phyloP scores from a whole-genome alignment of 2,113 vertebrate species.

The Colinus virginianus region DNA sequence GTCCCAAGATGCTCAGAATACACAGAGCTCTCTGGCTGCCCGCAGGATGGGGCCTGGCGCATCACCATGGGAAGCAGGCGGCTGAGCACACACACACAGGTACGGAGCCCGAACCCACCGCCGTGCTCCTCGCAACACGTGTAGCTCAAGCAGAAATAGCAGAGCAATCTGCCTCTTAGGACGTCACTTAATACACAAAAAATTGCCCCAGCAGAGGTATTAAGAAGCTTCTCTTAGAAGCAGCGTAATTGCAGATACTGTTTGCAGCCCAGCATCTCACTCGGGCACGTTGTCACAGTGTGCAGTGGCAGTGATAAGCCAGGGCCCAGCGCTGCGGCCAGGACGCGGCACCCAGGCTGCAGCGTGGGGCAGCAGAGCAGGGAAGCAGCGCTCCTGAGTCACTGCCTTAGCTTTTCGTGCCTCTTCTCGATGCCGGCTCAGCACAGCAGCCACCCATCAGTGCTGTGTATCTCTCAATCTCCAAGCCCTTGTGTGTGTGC shows the following conservation, averaged over 20 bases:
- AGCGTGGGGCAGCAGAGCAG: no score
- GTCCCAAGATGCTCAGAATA: background rate
- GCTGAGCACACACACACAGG: background rate
- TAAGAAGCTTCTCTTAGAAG: background rate
- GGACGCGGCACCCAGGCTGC: rapidly evolving
- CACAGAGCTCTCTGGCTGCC: background rate
- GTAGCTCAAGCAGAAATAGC: background rate
- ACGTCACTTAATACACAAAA: background rate
- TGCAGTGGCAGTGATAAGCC: background rate
- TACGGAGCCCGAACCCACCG: background rate
- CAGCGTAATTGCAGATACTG: background rate
- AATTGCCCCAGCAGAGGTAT: background rate
- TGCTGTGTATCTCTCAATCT: background rate
- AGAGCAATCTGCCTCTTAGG: background rate
- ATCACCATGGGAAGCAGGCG: background rate
- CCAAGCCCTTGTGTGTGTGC: background rate
- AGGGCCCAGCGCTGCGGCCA: background rate
- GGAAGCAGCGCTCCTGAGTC: background rate
- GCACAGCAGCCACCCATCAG: background rate
- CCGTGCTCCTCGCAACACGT: background rate
- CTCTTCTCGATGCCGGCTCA: background rate
- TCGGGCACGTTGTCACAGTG: rapidly evolving
- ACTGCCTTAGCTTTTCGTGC: background rate
- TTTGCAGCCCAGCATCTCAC: background rate
- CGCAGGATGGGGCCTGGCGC: background rate